phyloP scores from a whole-genome alignment of 2,888 invertebrate genomes.

The Lithophane leautieri region DNA sequence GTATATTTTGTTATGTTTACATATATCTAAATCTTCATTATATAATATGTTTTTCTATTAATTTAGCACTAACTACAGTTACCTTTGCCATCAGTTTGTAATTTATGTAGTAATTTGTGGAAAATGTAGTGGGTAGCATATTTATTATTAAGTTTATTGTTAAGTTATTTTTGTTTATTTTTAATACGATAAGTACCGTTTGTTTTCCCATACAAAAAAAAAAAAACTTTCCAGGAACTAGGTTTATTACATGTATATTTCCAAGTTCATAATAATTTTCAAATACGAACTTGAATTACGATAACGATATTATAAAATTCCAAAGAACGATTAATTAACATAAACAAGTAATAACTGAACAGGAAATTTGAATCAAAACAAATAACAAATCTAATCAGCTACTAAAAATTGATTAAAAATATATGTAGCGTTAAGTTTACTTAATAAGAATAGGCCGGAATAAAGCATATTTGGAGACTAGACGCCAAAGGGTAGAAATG shows the following conservation, averaged over 20 bases:
- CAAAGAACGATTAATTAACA: conserved; percentile 18
- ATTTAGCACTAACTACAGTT: too few relatives aligned
- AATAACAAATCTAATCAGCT: conserved; percentile 40
- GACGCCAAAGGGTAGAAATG: conserved; percentile 50
- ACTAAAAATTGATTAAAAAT: conserved; percentile 47
- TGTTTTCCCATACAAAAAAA: too few relatives aligned
- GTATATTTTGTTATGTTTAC: too few relatives aligned
- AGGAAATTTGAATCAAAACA: conserved; percentile 50
- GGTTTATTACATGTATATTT: neutral
- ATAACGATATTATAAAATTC: conserved; percentile 3
- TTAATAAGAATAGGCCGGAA: conserved; percentile 17
- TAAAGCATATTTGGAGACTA: conserved; percentile 36
- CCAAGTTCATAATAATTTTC: neutral
- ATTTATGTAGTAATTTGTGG: too few relatives aligned
- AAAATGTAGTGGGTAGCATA: too few relatives aligned
- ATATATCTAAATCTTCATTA: too few relatives aligned
- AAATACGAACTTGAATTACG: conserved; percentile 1
- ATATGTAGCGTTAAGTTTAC: conserved; percentile 49
- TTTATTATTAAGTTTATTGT: too few relatives aligned
- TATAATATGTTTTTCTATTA: too few relatives aligned
- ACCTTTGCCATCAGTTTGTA: too few relatives aligned
- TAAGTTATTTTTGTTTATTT: too few relatives aligned
- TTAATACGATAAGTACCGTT: too few relatives aligned
- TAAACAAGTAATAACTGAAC: conserved; percentile 30
- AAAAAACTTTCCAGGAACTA: neutral